phyloP scores from a whole-genome alignment of 1,140 invertebrate species.

The Carcinoscorpius rotundicauda region DNA sequence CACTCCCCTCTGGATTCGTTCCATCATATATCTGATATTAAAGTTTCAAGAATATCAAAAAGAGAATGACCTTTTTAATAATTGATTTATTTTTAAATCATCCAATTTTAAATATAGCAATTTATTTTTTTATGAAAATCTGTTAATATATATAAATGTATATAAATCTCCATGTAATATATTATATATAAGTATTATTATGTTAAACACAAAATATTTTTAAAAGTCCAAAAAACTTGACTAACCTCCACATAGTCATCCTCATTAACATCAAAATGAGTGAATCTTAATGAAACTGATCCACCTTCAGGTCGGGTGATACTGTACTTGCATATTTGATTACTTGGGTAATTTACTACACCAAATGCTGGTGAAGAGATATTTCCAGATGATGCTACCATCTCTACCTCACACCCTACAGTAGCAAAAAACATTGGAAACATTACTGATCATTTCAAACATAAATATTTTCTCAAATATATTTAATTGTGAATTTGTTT shows the following conservation, averaged over 20 bases:
- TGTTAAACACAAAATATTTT: too few relatives aligned
- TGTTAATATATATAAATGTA: background rate
- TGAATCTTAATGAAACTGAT: slow-evolving; percentile 74
- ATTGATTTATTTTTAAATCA: too few relatives aligned
- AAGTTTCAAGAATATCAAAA: slow-evolving; percentile 12
- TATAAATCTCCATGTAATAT: background rate
- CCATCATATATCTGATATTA: slow-evolving; percentile 65
- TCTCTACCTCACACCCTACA: slow-evolving; percentile 41
- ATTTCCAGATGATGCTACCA: slow-evolving; percentile 65
- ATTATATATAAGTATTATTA: too few relatives aligned
- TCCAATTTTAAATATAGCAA: background rate
- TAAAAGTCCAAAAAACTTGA: too few relatives aligned
- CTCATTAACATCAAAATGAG: slow-evolving; percentile 69
- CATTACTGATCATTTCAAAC: background rate
- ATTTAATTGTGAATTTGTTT: background rate
- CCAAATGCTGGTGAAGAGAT: slow-evolving; percentile 76
- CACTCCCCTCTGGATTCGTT: slow-evolving; percentile 50
- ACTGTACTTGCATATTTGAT: slow-evolving; percentile 79
- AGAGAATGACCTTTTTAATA: background rate
- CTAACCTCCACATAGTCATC: slow-evolving; percentile 69
- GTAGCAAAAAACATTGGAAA: slow-evolving; percentile 1
- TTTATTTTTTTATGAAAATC: slow-evolving; percentile 15
- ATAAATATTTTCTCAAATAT: background rate
- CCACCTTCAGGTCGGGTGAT: slow-evolving; percentile 66
- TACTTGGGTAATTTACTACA: slow-evolving; percentile 70